Conservation (phyloP, 2,888 invertebrate genomes). For the Sialis lutaria region DNA sequence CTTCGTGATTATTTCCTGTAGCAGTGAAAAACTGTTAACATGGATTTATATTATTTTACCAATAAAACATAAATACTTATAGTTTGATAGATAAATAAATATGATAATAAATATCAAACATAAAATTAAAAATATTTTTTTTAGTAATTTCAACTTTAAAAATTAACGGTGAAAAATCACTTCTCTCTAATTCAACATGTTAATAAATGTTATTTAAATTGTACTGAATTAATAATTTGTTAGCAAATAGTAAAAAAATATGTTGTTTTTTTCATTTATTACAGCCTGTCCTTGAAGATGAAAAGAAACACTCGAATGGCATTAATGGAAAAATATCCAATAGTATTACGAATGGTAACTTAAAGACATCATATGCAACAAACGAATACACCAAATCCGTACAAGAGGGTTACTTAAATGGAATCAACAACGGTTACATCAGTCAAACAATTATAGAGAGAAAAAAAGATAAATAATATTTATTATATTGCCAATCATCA, state of each 20-base stretch:
- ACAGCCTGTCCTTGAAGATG: slow-evolving; percentile 46
- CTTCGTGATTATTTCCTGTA: no score
- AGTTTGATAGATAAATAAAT: no score
- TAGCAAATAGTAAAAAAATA: slow-evolving; percentile 1
- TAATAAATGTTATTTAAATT: neutral
- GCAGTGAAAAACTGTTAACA: no score
- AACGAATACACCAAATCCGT: slow-evolving; percentile 36
- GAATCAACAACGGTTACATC: slow-evolving; percentile 42
- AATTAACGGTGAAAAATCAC: no score
- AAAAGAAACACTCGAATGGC: slow-evolving; percentile 10
- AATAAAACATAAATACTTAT: no score
- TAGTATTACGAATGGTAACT: slow-evolving; percentile 22
- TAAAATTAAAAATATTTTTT: no score
- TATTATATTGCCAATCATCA: neutral
- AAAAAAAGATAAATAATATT: slow-evolving; percentile 4
- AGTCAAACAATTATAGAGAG: slow-evolving; percentile 16
- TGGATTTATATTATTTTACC: no score
- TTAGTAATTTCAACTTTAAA: no score
- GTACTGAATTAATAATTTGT: neutral
- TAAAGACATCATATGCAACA: slow-evolving; percentile 29
- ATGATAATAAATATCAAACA: no score
- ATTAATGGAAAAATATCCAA: slow-evolving; percentile 22
- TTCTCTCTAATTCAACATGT: no score
- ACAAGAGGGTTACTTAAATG: slow-evolving; percentile 43
- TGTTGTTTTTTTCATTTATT: slow-evolving; percentile 13